phyloP scores from a whole-genome alignment of 2,888 invertebrate genomes.

The Hyppa rectilinea region DNA sequence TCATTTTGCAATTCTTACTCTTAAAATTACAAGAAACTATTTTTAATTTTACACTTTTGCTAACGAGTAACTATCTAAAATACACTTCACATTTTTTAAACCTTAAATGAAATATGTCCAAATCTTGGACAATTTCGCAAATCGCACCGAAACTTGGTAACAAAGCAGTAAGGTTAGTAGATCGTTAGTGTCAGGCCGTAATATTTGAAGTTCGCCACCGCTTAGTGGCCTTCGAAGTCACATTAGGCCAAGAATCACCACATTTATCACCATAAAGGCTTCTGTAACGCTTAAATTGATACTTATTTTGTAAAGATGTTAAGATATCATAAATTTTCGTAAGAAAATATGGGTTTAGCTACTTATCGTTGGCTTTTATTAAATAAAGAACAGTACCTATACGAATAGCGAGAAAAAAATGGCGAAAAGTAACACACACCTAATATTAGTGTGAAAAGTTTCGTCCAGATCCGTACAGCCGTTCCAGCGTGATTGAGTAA shows the following conservation, averaged over 20 bases:
- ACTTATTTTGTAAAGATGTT: slow-evolving; percentile 56
- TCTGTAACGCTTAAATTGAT: slow-evolving; percentile 46
- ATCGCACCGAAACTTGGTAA: slow-evolving; percentile 38
- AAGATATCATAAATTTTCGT: slow-evolving; percentile 35
- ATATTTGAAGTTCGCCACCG: slow-evolving; percentile 61
- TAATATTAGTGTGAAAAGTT: too few species aligned
- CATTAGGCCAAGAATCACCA: slow-evolving; percentile 66
- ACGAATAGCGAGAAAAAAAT: too few species aligned
- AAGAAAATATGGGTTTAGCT: slow-evolving; percentile 34
- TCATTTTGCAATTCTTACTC: too few species aligned
- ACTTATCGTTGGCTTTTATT: slow-evolving; percentile 31
- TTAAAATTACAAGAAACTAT: too few species aligned
- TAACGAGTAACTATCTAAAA: neutral
- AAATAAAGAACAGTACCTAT: slow-evolving; percentile 9
- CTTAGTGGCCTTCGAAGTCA: slow-evolving; percentile 64
- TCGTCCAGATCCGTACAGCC: too few species aligned
- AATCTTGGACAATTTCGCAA: neutral
- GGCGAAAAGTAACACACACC: too few species aligned
- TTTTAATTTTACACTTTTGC: too few species aligned
- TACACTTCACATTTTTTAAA: neutral
- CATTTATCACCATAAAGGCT: slow-evolving; percentile 55
- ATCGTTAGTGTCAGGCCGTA: slow-evolving; percentile 59
- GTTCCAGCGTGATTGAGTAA: too few species aligned
- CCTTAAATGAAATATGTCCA: neutral
- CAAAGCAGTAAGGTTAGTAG: slow-evolving; percentile 49